Evolutionary conservation across 2,113 vertebrate genomes (phyloP).

Genomic region (Onychostruthus taczanowskii): DNA sequence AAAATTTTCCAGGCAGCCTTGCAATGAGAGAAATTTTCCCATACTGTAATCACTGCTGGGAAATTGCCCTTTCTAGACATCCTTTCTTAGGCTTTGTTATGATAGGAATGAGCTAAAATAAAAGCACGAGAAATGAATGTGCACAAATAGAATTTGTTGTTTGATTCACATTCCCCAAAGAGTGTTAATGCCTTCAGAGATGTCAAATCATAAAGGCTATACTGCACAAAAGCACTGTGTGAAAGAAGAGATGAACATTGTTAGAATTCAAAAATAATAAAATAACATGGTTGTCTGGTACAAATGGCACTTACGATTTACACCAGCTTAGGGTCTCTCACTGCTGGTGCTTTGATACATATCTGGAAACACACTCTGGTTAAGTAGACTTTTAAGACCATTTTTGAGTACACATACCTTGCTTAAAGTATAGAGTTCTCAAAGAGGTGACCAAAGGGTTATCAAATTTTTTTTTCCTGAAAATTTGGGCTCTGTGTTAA

Average conservation of each 20-base stretch:
- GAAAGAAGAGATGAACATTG: not conserved
- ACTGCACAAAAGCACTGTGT: not conserved
- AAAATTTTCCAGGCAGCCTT: not conserved
- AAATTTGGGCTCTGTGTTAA: not conserved
- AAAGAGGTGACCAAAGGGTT: not conserved
- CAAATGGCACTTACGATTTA: not conserved
- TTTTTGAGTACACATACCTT: not conserved
- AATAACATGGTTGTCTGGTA: not conserved
- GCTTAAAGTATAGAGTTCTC: not conserved
- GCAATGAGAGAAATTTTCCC: not conserved
- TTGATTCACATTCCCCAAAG: not conserved
- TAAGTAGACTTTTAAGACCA: not conserved
- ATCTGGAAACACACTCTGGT: not conserved
- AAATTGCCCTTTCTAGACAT: not conserved
- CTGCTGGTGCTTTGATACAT: accelerated
- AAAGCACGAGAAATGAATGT: not conserved
- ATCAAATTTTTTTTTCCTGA: not conserved
- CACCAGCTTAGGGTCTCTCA: not conserved
- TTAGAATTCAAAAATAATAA: conserved; percentile 16
- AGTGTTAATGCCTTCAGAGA: not conserved
- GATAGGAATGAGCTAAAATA: not conserved
- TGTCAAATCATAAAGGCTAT: not conserved
- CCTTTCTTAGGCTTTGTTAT: not conserved
- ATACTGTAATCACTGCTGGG: not conserved
- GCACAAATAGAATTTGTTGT: not conserved